These are phyloP conservation scores for Microctonus aethiopoides DNA, from an alignment of 2,888 invertebrate species.

Conservation along the genomic window DNA sequence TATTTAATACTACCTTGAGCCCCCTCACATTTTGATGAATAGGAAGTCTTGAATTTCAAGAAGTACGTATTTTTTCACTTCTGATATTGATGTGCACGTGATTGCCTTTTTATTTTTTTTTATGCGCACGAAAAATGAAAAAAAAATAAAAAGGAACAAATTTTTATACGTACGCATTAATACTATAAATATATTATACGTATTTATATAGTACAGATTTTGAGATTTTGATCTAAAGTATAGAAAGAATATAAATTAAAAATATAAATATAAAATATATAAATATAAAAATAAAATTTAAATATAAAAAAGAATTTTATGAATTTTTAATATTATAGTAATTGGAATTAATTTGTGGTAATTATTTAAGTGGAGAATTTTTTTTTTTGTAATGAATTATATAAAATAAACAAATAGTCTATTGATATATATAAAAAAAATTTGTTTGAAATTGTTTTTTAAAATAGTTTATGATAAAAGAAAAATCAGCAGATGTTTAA, in stretches of 20 bases:
- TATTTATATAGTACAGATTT: too few species aligned
- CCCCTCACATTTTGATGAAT: neutral
- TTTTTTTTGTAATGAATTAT: too few species aligned
- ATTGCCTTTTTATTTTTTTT: neutral
- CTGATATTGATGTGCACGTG: neutral
- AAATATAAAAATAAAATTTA: neutral
- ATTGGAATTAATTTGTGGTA: too few species aligned
- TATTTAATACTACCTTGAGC: neutral
- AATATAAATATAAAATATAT: neutral
- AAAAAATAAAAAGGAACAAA: too few species aligned
- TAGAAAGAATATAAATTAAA: too few species aligned
- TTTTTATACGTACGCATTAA: too few species aligned
- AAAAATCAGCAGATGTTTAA: neutral
- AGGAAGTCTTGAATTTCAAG: neutral
- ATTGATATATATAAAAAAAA: too few species aligned
- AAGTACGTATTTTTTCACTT: neutral
- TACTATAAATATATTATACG: too few species aligned
- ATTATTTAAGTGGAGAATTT: too few species aligned
- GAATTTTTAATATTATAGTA: neutral
- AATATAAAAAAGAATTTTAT: neutral
- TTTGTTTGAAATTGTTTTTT: neutral
- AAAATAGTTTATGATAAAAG: neutral
- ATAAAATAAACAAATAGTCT: too few species aligned
- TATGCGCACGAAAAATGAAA: too few species aligned
- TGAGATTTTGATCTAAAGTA: too few species aligned